Base-by-base conservation (phyloP, 1,140 invertebrate genomes). In the Homalodisca vitripennis region DNA sequence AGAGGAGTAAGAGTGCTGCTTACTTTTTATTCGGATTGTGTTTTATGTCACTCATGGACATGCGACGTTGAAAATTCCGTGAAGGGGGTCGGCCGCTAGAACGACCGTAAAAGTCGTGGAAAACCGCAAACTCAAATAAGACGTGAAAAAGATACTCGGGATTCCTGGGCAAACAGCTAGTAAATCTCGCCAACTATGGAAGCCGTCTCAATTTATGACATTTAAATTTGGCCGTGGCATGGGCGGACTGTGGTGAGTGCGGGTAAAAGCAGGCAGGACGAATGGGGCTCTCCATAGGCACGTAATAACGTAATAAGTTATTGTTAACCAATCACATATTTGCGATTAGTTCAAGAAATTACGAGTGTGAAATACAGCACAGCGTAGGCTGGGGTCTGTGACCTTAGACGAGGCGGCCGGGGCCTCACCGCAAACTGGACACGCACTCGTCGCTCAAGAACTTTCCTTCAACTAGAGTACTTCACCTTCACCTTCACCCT, bases 261-360 rank as follows among this genome's bases (percentile, higher is more conserved):
- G n/a, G 34, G n/a, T n/a, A n/a, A n/a, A 41, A 41, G 34, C 13
- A 3, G 6, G 24, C 55, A 10, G 24, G 55, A 60, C 55, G 55
- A 60, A 60, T 60, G 55, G 55, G 10, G 48, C 3, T 13, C 55
- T 60, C 22, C 24, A 20, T 51, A 60, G 27, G 55, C 55, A 60
- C 55, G 55, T 60, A 60, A 30, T 60, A 60, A 60, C 55, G 55
- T 60, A 60, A 60, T 60, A 60, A 60, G 55, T 60, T 60, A 60
- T 60, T 60, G 55, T 60, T 60, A 60, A 60, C 55, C 55, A 60
- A 60, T 60, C 55, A 60, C 55, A 60, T 60, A 60, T 60, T 60
- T 60, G 55, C 55, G 55, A 60, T 60, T 60, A 60, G 55, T 60
- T 60, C 55, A 10, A 60, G 55, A 60, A 60, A 60, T 60, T 60